phyloP scores from a whole-genome alignment of 2,888 invertebrate genomes.

The Dolichopus griseipennis region DNA sequence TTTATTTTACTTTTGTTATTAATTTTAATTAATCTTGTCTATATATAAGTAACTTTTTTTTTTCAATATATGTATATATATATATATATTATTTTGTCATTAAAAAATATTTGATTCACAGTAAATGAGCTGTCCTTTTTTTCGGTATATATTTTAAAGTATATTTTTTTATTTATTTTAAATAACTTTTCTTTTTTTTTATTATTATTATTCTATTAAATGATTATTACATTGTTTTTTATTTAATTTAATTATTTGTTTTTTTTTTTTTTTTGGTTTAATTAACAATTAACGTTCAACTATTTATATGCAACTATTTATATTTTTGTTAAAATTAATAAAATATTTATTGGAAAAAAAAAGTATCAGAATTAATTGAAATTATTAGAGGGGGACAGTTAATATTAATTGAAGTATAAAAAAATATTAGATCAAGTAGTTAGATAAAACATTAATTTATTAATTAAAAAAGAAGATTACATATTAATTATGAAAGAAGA shows the following conservation, averaged over 20 bases:
- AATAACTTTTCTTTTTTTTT: not conserved
- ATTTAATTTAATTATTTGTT: no score
- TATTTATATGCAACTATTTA: not conserved
- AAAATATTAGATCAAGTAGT: no score
- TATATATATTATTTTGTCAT: constrained; percentile 12
- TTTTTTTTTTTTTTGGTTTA: not conserved
- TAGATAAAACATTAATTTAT: no score
- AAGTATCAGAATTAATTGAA: no score
- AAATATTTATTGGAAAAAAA: not conserved
- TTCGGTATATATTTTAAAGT: constrained; percentile 10
- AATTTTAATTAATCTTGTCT: not conserved
- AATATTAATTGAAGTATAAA: no score
- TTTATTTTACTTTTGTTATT: not conserved
- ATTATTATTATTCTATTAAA: not conserved
- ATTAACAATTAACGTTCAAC: not conserved
- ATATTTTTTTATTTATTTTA: constrained; percentile 14
- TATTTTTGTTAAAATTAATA: not conserved
- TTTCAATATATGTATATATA: constrained; percentile 7
- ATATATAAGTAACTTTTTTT: constrained; percentile 8
- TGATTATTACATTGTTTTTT: not conserved
- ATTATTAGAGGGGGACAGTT: no score
- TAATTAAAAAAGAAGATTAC: no score
- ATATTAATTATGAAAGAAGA: no score
- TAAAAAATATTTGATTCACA: constrained; percentile 21
- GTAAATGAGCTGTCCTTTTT: constrained; percentile 21